phyloP scores from a whole-genome alignment of 2,888 invertebrate species.

The Lochmaea capreae region DNA sequence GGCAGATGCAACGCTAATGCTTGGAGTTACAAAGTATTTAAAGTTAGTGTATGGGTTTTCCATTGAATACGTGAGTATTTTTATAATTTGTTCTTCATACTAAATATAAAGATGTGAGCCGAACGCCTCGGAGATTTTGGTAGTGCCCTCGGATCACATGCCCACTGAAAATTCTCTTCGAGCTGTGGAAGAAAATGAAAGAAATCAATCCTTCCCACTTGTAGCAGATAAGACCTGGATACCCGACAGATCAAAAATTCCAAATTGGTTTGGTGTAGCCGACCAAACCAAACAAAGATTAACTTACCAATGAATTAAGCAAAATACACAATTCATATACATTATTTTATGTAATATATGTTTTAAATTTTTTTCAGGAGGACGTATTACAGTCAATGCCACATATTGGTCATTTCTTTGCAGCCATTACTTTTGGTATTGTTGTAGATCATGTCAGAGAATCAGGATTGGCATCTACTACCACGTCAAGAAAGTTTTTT shows the following conservation, averaged over 20 bases:
- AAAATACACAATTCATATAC: too few relatives aligned
- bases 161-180: too few relatives aligned
- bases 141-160: too few relatives aligned
- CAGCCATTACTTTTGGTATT: constrained; percentile 70
- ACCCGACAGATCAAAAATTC: too few relatives aligned
- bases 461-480: constrained; percentile 69
- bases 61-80: constrained; percentile 68
- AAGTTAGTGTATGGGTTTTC: constrained; percentile 72
- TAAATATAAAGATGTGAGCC: not conserved
- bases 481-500: constrained; percentile 70
- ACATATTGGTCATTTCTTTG: constrained; percentile 70
- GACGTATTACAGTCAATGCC: constrained; percentile 69
- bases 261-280: too few relatives aligned
- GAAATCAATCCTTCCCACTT: too few relatives aligned
- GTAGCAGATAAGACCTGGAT: too few relatives aligned
- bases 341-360: too few relatives aligned
- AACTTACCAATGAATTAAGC: too few relatives aligned
- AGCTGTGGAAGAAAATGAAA: too few relatives aligned
- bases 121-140: too few relatives aligned
- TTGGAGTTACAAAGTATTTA: constrained; percentile 71
- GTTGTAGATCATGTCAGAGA: constrained; percentile 70
- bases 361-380: constrained; percentile 61
- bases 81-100: not conserved
- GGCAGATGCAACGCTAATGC: constrained; percentile 71
- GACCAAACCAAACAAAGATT: too few relatives aligned